Percentiles rank a stretch among this genome's conserved stretches.
phyloP scores from a whole-genome alignment of 2,113 vertebrate species.

The Colaptes auratus region DNA sequence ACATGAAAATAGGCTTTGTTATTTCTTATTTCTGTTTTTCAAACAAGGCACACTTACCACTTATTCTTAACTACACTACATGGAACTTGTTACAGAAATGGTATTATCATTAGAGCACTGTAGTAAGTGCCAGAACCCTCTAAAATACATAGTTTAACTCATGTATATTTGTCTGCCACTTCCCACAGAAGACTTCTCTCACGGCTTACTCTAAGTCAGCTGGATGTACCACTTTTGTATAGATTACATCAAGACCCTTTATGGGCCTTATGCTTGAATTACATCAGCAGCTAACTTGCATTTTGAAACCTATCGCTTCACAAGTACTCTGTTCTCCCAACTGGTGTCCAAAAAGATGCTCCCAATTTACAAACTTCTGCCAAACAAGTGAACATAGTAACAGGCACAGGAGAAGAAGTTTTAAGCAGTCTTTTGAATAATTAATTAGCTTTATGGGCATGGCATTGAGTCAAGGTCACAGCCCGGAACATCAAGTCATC shows the following conservation, averaged over 20 bases:
- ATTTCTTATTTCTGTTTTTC: background rate
- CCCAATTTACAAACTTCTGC: background rate
- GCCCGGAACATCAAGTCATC: no score
- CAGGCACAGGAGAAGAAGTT: rapidly evolving
- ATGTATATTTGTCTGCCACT: background rate
- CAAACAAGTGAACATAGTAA: rapidly evolving
- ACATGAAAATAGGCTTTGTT: background rate
- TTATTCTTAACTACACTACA: background rate
- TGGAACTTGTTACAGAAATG: rapidly evolving
- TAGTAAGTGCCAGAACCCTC: rapidly evolving
- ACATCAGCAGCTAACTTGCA: rapidly evolving
- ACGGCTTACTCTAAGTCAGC: background rate
- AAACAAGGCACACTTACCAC: rapidly evolving
- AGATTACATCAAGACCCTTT: background rate
- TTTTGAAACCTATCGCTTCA: background rate
- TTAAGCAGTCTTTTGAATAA: background rate
- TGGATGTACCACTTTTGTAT: rapidly evolving
- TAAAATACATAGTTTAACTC: background rate
- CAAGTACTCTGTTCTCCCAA: background rate
- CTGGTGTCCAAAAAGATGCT: no score
- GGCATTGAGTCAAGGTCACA: background rate
- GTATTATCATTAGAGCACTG: background rate
- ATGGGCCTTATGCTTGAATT: rapidly evolving
- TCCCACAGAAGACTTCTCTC: background rate
- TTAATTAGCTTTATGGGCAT: rapidly evolving